These are phyloP conservation scores for Troides aeacus DNA, from an alignment of 2,888 invertebrate species.

Conservation along the genomic window DNA sequence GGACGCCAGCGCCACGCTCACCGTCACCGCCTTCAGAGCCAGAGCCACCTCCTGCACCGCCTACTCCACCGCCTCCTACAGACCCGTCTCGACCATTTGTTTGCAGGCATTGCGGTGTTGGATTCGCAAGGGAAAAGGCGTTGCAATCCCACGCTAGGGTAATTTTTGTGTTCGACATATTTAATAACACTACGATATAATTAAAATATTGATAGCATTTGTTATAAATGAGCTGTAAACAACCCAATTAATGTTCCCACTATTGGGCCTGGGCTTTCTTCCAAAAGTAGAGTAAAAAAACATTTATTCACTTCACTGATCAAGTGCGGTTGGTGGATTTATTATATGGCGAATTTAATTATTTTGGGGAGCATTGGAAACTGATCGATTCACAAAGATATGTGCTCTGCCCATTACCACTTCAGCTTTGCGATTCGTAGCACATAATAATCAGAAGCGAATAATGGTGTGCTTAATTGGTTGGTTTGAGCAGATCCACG, in stretches of 20 bases:
- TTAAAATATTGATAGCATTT: too few relatives aligned
- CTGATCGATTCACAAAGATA: too few relatives aligned
- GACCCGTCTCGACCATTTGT: conserved; percentile 90
- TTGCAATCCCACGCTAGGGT: conserved; percentile 86
- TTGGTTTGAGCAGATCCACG: conserved; percentile 82
- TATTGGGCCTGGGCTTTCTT: too few relatives aligned
- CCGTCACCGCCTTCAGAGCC: conserved; percentile 33
- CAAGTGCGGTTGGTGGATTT: too few relatives aligned
- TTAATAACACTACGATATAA: neutral
- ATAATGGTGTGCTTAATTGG: neutral
- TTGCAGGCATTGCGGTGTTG: conserved; percentile 83
- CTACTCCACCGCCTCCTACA: conserved; percentile 57
- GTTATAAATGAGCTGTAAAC: too few relatives aligned
- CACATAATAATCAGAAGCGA: neutral
- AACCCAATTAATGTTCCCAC: too few relatives aligned
- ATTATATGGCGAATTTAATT: too few relatives aligned
- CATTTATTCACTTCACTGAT: too few relatives aligned
- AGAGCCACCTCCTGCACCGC: conserved; percentile 37
- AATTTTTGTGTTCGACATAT: neutral
- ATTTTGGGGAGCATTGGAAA: too few relatives aligned
- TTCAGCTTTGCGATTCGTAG: too few relatives aligned
- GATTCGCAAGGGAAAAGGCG: conserved; percentile 90
- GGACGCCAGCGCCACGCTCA: conserved; percentile 47
- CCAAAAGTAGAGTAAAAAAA: too few relatives aligned
- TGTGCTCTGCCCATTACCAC: too few relatives aligned